These are phyloP conservation scores for Theretra japonica DNA, from an alignment of 2,888 invertebrate genomes.

Conservation along the genomic window DNA sequence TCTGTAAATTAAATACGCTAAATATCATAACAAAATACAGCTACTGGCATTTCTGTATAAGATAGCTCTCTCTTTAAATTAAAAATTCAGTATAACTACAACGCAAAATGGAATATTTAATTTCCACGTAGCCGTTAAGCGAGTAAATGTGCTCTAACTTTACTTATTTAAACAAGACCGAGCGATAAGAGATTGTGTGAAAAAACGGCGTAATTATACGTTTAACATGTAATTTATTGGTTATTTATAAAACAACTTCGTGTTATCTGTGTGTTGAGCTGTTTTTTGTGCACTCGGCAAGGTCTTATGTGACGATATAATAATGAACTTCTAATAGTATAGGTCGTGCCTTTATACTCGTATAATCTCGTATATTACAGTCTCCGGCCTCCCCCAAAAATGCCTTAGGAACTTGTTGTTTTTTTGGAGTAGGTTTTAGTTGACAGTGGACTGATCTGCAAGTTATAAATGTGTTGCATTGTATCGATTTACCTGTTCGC, in stretches of 20 bases:
- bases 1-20: too few species aligned
- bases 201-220: constrained; percentile 20
- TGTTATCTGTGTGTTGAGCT: constrained; percentile 1
- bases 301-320: background rate
- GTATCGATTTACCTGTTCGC: too few species aligned
- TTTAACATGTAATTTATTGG: constrained; percentile 8
- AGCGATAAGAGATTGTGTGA: constrained; percentile 10
- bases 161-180: background rate
- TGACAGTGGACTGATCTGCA: too few species aligned
- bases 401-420: too few species aligned
- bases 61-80: too few species aligned
- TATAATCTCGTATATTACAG: too few species aligned
- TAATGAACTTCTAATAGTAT: background rate
- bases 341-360: too few species aligned
- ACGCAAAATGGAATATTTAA: background rate
- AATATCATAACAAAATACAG: too few species aligned
- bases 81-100: background rate
- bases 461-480: too few species aligned
- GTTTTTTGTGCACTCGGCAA: background rate
- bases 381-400: too few species aligned
- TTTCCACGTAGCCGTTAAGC: background rate
- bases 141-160: background rate
- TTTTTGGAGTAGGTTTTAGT: too few species aligned
- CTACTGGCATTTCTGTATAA: too few species aligned
- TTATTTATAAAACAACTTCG: constrained; percentile 14